Percentiles rank a stretch among this genome's conserved stretches.
Conservation (phyloP, 2,113 vertebrate species). For the Ginglymostoma cirratum region DNA sequence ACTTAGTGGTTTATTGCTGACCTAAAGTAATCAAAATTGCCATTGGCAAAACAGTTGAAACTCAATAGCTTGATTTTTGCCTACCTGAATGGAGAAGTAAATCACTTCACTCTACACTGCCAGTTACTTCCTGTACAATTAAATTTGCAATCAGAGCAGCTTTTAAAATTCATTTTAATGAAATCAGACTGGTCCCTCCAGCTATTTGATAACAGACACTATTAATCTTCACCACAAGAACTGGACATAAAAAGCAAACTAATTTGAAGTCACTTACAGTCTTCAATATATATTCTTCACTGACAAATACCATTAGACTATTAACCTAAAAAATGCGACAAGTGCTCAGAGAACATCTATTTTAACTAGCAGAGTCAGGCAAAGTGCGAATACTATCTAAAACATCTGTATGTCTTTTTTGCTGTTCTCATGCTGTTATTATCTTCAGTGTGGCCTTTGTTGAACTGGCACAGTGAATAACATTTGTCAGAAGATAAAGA, state of each 20-base stretch:
- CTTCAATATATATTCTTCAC: conserved; percentile 45
- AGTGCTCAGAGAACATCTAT: conserved; percentile 29
- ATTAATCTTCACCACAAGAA: conserved; percentile 47
- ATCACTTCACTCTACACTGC: conserved; percentile 8
- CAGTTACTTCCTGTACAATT: conserved; percentile 25
- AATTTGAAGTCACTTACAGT: conserved; percentile 51
- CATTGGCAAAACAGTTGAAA: neutral
- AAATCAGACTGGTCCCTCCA: conserved; percentile 49
- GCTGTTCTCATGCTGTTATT: conserved; percentile 34
- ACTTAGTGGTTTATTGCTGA: neutral
- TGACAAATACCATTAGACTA: conserved; percentile 39
- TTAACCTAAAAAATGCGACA: conserved; percentile 17
- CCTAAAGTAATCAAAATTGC: conserved; percentile 26
- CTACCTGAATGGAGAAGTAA: conserved; percentile 11
- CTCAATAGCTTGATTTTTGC: conserved; percentile 13
- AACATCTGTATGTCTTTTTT: conserved; percentile 23
- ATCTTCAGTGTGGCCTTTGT: conserved; percentile 17
- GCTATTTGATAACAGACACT: conserved; percentile 51
- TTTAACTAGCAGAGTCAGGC: conserved; percentile 21
- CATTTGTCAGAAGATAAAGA: conserved; percentile 35
- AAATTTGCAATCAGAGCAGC: conserved; percentile 44
- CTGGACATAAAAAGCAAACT: conserved; percentile 53
- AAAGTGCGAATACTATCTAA: conserved; percentile 1
- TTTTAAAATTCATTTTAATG: conserved; percentile 52
- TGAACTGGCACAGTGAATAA: conserved; percentile 31